These are phyloP conservation scores for Clarias gariepinus DNA, from an alignment of 2,113 vertebrate genomes.

Conservation along the genomic window DNA sequence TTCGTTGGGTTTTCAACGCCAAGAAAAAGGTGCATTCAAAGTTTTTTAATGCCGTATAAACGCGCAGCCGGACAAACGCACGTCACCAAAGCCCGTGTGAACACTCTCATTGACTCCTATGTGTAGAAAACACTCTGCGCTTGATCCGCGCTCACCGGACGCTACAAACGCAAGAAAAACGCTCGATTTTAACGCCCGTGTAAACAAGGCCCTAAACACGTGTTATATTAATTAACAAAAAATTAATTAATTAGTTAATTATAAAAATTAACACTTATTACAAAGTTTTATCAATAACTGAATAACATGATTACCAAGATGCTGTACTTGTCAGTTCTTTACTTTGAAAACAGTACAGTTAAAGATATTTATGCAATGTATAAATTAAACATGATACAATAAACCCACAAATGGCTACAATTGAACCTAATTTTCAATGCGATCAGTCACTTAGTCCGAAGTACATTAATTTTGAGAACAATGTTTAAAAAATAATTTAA, in stretches of 20 bases:
- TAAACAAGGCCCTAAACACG: no score
- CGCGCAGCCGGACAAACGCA: no score
- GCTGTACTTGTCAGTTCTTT: conserved; percentile 54
- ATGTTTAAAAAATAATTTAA: neutral
- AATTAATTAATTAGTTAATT: no score
- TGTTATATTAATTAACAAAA: neutral
- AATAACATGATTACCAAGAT: conserved; percentile 31
- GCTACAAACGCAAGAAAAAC: no score
- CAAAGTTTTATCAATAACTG: conserved; percentile 55
- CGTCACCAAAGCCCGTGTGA: no score
- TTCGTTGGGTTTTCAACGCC: no score
- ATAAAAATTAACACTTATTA: conserved; percentile 1
- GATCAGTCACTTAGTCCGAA: neutral
- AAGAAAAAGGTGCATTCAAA: no score
- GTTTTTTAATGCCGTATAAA: no score
- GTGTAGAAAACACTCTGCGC: no score
- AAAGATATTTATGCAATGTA: neutral
- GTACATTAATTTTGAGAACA: neutral
- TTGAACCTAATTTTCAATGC: neutral
- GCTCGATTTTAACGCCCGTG: no score
- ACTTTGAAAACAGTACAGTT: conserved; percentile 2
- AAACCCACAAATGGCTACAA: neutral
- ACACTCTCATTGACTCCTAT: no score
- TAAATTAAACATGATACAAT: neutral
- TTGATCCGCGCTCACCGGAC: no score